Evolutionary conservation across 2,888 invertebrate genomes (phyloP).

Genomic region (Drosophila longiperda): DNA sequence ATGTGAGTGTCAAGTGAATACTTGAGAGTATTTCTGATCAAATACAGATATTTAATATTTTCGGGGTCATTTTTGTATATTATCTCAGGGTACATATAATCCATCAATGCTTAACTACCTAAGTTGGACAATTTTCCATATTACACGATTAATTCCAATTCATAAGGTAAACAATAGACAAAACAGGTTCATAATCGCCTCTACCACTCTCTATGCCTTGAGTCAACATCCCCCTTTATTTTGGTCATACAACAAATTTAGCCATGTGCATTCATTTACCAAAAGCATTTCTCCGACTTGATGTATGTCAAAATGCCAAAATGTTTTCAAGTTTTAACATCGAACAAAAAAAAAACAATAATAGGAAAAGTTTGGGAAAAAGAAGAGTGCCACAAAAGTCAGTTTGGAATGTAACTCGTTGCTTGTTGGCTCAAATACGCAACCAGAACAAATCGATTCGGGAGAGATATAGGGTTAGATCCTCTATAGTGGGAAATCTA

Average conservation of each 20-base stretch:
- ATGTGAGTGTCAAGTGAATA: constrained; percentile 51
- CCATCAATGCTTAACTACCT: constrained; percentile 1
- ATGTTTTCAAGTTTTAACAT: constrained; percentile 54
- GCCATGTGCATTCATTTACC: constrained; percentile 65
- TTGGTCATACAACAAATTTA: constrained; percentile 15
- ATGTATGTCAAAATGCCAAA: constrained; percentile 60
- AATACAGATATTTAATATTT: constrained; percentile 6
- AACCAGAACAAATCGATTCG: constrained; percentile 63
- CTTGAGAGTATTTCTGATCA: constrained; percentile 19
- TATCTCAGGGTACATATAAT: not conserved
- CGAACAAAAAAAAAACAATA: constrained; percentile 5
- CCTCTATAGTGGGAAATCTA: constrained; percentile 24
- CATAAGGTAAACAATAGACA: constrained; percentile 7
- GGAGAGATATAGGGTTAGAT: not conserved
- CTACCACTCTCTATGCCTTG: constrained; percentile 1
- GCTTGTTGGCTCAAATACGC: constrained; percentile 3
- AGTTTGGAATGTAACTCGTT: constrained; percentile 47
- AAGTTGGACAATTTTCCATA: constrained; percentile 13
- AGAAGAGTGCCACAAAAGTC: constrained; percentile 43
- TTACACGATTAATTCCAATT: constrained; percentile 9
- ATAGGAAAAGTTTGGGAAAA: not conserved
- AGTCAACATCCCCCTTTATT: constrained; percentile 44
- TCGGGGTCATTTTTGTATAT: not conserved
- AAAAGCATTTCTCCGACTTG: constrained; percentile 38
- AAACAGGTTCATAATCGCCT: constrained; percentile 32